Percentiles rank a stretch among this genome's conserved stretches.
Evolutionary conservation across 1,140 invertebrate species (phyloP).

Genomic region (Diabrotica virgifera): DNA sequence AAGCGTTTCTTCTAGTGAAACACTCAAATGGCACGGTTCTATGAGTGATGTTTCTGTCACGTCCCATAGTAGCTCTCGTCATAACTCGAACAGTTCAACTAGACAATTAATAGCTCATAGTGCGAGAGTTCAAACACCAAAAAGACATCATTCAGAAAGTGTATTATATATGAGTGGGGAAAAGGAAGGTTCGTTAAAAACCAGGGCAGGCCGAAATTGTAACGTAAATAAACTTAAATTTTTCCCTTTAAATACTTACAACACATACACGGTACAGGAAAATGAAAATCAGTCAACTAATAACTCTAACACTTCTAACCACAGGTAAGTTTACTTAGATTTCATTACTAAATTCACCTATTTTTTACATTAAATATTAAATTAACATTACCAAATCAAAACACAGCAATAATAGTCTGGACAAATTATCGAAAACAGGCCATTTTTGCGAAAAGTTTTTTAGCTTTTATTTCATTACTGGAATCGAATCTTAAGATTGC

Average conservation of each 20-base stretch:
- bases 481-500: too few species aligned
- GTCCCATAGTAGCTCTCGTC: conserved; percentile 49
- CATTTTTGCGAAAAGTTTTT: too few species aligned
- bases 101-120: conserved; percentile 75
- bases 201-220: conserved; percentile 47
- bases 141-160: conserved; percentile 77
- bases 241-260: conserved; percentile 61
- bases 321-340: conserved; percentile 29
- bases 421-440: too few species aligned
- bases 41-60: conserved; percentile 73
- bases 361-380: too few species aligned
- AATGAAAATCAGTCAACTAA: conserved; percentile 30
- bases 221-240: conserved; percentile 49
- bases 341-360: too few species aligned
- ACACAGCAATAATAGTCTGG: too few species aligned
- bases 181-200: conserved; percentile 35
- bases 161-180: conserved; percentile 63
- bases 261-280: conserved; percentile 58
- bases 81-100: conserved; percentile 36
- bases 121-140: conserved; percentile 73
- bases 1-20: conserved; percentile 74
- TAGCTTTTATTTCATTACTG: too few species aligned
- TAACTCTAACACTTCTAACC: conserved; percentile 26
- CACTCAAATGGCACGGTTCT: conserved; percentile 78
- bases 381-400: too few species aligned